Conservation (phyloP, 1,140 invertebrate genomes). For the Lepidurus apus region DNA sequence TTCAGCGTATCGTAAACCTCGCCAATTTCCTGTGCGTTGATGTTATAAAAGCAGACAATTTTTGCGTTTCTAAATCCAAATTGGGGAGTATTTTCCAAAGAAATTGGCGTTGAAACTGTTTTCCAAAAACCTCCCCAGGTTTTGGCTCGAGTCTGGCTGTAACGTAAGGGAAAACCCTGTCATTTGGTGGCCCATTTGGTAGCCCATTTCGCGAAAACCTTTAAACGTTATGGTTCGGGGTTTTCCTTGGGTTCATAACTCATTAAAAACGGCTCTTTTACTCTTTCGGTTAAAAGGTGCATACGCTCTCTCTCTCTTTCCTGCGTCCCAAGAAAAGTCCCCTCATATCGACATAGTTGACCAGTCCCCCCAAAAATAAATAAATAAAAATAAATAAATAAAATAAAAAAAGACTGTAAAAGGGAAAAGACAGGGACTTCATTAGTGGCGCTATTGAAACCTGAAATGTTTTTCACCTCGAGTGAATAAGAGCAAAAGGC, state of each 20-base stretch:
- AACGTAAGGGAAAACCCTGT: neutral
- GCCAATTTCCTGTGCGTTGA: too few relatives aligned
- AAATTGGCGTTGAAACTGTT: too few relatives aligned
- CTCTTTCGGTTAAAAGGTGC: neutral
- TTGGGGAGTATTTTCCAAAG: too few relatives aligned
- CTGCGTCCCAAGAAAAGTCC: neutral
- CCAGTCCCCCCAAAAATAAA: too few relatives aligned
- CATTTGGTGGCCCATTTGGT: neutral
- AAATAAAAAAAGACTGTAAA: neutral
- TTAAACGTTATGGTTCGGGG: slow-evolving; percentile 6
- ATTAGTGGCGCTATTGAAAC: slow-evolving; percentile 7
- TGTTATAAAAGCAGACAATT: too few relatives aligned
- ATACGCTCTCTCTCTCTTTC: neutral
- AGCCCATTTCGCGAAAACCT: neutral
- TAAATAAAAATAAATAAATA: neutral
- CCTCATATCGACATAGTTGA: neutral
- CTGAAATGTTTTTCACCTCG: neutral
- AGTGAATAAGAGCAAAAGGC: neutral
- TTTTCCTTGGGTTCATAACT: slow-evolving; percentile 15
- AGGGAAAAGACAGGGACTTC: neutral
- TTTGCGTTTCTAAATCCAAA: too few relatives aligned
- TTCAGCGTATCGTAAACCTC: too few relatives aligned
- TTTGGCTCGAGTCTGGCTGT: too few relatives aligned
- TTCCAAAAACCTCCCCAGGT: neutral
- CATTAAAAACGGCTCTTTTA: neutral